Evolutionary conservation across 2,113 vertebrate genomes (phyloP).

Genomic region (Spea bombifrons): DNA sequence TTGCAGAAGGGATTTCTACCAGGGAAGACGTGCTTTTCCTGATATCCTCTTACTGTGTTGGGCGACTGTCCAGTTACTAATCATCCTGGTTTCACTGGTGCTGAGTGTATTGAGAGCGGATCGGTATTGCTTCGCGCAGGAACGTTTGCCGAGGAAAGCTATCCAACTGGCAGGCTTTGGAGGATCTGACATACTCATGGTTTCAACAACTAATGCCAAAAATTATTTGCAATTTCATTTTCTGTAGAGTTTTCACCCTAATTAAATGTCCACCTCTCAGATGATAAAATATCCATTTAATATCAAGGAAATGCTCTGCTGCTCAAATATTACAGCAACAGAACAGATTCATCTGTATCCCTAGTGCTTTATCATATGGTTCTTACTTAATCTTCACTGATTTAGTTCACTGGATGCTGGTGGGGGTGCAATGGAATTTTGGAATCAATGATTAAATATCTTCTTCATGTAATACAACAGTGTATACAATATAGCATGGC

Average conservation of each 20-base stretch:
- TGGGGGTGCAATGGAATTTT: not conserved
- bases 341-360: not conserved
- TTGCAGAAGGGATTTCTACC: constrained; percentile 41
- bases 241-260: constrained; percentile 44
- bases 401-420: not conserved
- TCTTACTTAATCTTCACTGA: constrained; percentile 9
- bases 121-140: constrained; percentile 23
- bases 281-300: constrained; percentile 44
- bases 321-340: constrained; percentile 5
- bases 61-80: constrained; percentile 41
- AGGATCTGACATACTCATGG: constrained; percentile 44
- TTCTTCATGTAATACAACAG: too few relatives aligned
- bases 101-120: constrained; percentile 47
- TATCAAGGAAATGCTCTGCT: constrained; percentile 24
- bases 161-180: constrained; percentile 42
- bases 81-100: constrained; percentile 46
- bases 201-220: constrained; percentile 37
- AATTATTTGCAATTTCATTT: constrained; percentile 47
- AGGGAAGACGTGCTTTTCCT: constrained; percentile 37
- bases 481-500: too few relatives aligned
- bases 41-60: constrained; percentile 44
- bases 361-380: constrained; percentile 10
- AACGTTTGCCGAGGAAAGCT: constrained; percentile 43
- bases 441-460: too few relatives aligned
- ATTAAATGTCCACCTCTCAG: constrained; percentile 44